A percentile compares a stretch with the other conserved stretches of the same genome.
Conservation (phyloP, 2,113 vertebrate genomes). For the Naja naja region DNA sequence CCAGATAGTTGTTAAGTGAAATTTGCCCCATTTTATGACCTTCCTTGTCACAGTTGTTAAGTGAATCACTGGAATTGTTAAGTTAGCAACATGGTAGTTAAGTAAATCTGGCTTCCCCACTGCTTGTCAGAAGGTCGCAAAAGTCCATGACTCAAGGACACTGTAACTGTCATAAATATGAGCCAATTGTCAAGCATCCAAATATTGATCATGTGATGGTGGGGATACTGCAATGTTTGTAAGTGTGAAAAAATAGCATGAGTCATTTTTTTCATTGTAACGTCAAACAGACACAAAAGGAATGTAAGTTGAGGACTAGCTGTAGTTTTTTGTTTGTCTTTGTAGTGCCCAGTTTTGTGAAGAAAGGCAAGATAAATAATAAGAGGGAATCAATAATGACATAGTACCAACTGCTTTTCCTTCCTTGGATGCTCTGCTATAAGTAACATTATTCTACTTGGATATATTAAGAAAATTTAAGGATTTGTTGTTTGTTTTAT, state of each 20-base stretch:
- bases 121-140: neutral
- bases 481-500: neutral
- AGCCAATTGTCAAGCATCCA: neutral
- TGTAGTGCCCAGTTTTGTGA: slow-evolving; percentile 38
- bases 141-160: neutral
- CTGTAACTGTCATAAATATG: neutral
- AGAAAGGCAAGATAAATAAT: neutral
- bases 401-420: neutral
- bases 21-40: neutral
- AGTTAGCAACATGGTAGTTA: neutral
- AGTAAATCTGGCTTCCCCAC: neutral
- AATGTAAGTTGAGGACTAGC: neutral
- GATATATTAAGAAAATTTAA: accelerated
- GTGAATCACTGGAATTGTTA: neutral
- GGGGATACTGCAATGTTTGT: neutral
- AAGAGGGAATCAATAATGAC: neutral
- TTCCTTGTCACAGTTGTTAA: neutral
- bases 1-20: neutral
- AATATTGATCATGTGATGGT: neutral
- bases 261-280: neutral
- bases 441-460: accelerated
- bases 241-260: neutral
- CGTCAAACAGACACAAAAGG: neutral
- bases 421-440: neutral
- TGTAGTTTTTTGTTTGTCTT: slow-evolving; percentile 35